Percentiles rank a stretch among this genome's conserved stretches.
Evolutionary conservation across 2,888 invertebrate species (phyloP).

Genomic region (Tiphia femorata): DNA sequence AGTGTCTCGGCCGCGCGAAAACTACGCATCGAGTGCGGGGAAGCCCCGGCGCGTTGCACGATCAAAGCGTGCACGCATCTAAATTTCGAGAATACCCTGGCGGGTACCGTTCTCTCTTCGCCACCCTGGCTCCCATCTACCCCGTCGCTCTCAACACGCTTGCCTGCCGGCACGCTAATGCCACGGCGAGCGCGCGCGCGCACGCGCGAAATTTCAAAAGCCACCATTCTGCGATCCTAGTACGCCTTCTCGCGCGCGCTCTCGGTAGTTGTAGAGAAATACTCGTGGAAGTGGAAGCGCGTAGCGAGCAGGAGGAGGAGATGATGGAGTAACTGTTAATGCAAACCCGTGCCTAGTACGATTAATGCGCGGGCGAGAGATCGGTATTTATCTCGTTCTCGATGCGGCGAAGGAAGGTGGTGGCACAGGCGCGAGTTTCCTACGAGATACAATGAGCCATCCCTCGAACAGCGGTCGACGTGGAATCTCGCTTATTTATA

Average conservation of each 20-base stretch:
- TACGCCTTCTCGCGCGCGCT: not conserved
- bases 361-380: not conserved
- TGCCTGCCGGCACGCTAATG: too few species aligned
- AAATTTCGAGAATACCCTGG: constrained; percentile 26
- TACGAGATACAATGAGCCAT: too few species aligned
- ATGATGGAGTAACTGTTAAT: not conserved
- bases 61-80: constrained; percentile 1
- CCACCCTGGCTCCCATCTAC: too few species aligned
- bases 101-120: too few species aligned
- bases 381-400: not conserved
- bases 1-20: too few species aligned
- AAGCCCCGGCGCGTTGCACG: constrained; percentile 12
- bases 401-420: not conserved
- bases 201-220: not conserved
- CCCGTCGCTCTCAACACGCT: too few species aligned
- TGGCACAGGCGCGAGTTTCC: too few species aligned
- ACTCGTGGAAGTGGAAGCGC: not conserved
- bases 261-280: not conserved
- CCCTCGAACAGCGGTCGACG: too few species aligned
- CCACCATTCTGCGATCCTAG: not conserved
- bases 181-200: too few species aligned
- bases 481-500: too few species aligned
- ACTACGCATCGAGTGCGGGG: too few species aligned
- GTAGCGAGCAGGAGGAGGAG: not conserved
- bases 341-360: not conserved